phyloP scores from a whole-genome alignment of 2,888 invertebrate species.

The Criorhina ranunculi region DNA sequence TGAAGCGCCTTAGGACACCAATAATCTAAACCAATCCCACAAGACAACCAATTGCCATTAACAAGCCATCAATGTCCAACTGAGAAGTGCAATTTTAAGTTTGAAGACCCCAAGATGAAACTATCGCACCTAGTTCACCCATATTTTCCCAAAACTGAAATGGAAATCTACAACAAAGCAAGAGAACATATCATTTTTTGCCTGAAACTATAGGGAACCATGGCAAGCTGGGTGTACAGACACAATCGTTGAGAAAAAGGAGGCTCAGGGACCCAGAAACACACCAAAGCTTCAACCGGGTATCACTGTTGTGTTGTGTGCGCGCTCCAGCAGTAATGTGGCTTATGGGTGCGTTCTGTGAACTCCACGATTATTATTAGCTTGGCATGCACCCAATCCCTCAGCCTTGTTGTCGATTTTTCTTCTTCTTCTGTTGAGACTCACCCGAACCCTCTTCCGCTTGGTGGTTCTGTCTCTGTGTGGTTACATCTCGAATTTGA shows the following conservation, averaged over 20 bases:
- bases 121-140: conserved; percentile 75
- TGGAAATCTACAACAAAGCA: conserved; percentile 43
- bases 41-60: conserved; percentile 48
- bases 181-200: conserved; percentile 16
- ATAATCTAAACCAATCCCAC: conserved; percentile 59
- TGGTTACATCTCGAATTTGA: conserved; percentile 33
- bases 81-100: conserved; percentile 65
- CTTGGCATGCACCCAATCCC: conserved; percentile 76
- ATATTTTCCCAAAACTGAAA: conserved; percentile 50
- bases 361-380: conserved; percentile 84
- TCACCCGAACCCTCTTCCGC: conserved; percentile 39
- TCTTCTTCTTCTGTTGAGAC: conserved; percentile 18
- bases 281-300: conserved; percentile 1
- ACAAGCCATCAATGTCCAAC: conserved; percentile 65
- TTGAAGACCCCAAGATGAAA: conserved; percentile 65
- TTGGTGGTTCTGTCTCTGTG: conserved; percentile 16
- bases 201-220: conserved; percentile 50
- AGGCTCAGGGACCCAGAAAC: conserved; percentile 43
- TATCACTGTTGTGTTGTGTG: conserved; percentile 20
- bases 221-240: conserved; percentile 42
- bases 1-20: conserved; percentile 40
- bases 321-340: conserved; percentile 67
- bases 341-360: conserved; percentile 85
- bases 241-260: conserved; percentile 35
- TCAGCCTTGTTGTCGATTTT: conserved; percentile 72